A percentile compares a stretch with the other conserved stretches of the same genome.
phyloP scores from a whole-genome alignment of 2,888 invertebrate species.

The Leptarthrus brevirostris region DNA sequence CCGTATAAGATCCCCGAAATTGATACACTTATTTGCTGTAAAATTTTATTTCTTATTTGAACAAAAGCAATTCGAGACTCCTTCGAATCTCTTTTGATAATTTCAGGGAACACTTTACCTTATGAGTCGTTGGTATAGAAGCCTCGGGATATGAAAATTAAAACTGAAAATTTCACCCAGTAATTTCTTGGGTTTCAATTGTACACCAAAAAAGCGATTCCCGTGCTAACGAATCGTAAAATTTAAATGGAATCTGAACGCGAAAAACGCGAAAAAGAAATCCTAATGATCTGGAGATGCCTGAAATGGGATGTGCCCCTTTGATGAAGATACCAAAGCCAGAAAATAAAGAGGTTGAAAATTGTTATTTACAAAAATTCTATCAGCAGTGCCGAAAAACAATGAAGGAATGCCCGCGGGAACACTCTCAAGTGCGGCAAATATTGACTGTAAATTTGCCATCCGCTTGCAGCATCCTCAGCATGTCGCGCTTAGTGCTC shows the following conservation, averaged over 20 bases:
- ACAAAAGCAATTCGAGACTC: too few relatives aligned
- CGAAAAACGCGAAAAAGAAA: background rate
- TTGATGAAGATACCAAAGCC: conserved; percentile 26
- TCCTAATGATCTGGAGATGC: background rate
- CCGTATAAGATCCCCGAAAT: too few relatives aligned
- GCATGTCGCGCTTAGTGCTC: background rate
- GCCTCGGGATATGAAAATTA: background rate
- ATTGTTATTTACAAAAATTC: conserved; percentile 37
- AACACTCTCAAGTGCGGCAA: conserved; percentile 30
- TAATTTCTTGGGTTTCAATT: conserved; percentile 4
- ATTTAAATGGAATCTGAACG: background rate
- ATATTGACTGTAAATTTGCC: conserved; percentile 14
- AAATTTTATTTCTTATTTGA: too few relatives aligned
- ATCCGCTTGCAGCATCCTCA: background rate
- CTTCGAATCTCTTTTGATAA: too few relatives aligned
- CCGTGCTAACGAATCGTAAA: background rate
- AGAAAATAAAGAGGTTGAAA: conserved; percentile 22
- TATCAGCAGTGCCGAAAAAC: conserved; percentile 38
- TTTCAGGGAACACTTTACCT: background rate
- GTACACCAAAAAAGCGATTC: background rate
- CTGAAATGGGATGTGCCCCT: background rate
- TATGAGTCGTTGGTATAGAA: background rate
- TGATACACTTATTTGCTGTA: too few relatives aligned
- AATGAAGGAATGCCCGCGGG: conserved; percentile 15
- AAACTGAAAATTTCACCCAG: background rate